Conservation (phyloP, 2,797 vertebrate species). For the Spinibarbus caldwelli region DNA sequence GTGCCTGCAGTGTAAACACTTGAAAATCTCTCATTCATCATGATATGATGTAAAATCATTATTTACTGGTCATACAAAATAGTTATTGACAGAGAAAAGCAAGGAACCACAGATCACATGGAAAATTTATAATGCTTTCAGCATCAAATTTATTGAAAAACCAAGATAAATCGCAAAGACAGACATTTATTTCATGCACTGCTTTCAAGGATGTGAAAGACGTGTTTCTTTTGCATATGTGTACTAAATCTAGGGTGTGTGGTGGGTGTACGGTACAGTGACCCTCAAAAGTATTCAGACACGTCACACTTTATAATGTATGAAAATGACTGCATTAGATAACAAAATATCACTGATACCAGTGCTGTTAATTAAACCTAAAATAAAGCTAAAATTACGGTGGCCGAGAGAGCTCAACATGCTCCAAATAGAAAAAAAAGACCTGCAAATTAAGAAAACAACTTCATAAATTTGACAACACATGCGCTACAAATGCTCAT, state of each 20-base stretch:
- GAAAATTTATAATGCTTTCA: neutral
- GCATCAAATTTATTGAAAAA: conserved; percentile 22
- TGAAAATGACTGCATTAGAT: neutral
- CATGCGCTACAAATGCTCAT: too few relatives aligned
- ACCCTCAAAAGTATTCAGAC: neutral
- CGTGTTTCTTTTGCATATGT: neutral
- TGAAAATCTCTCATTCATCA: conserved; percentile 37
- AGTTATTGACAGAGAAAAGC: conserved; percentile 43
- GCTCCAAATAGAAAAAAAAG: too few relatives aligned
- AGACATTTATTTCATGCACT: neutral
- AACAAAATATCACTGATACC: neutral
- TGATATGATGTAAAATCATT: conserved; percentile 39
- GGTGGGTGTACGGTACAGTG: neutral
- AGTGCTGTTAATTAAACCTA: neutral
- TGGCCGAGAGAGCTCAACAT: too few relatives aligned
- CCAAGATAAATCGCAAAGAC: conserved; percentile 2
- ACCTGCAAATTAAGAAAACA: too few relatives aligned
- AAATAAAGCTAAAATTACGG: neutral
- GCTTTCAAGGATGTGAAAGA: neutral
- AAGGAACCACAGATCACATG: conserved; percentile 7
- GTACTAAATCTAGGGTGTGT: neutral
- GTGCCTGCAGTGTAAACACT: conserved; percentile 39
- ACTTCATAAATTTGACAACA: too few relatives aligned
- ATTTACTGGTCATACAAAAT: conserved; percentile 41
- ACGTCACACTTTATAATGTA: neutral